Base-by-base conservation (phyloP, 2,888 invertebrate species). In the Lacanobia oleracea region DNA sequence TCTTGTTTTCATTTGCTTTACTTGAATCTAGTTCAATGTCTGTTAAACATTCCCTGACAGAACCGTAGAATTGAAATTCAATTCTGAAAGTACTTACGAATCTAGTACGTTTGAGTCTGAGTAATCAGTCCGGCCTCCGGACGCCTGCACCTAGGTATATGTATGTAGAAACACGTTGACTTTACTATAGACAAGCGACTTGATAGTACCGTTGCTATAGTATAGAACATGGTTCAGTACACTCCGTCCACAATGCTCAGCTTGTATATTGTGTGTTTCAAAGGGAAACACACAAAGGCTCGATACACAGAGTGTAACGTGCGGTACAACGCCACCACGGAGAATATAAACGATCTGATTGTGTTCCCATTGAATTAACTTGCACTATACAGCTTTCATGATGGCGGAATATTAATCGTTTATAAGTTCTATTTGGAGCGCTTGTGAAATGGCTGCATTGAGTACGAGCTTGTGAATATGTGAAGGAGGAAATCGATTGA, bases 231-330 rank as follows among this genome's bases (percentile, higher is more conserved):
- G 89, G 87, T 91, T 89, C 90, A 88, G 87, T 89, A 89, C 86
- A 77, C 87, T 83, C 81, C 33, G 83, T 85, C 86, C 79, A 89
- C 88, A 90, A 89, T 90, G 86, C 88, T 76, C 81, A 81, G 89
- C 88, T 89, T 89, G 91, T 91, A 91, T 91, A 91, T 92, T 91
- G 90, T 90, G 86, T 89, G 89, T 91, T 91, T 91, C 91, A 91
- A 92, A 92, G 91, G 90, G 88, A 88, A 75, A 68, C 86, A 84
- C 87, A 91, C 91, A 93, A 92, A 91, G 90, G 87, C 89, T 79
- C 87, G 84, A 86, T 87, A 90, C 87, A 90, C 88, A 83, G 80
- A 83, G 82, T 86, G 87, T 88, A 88, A 86, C 86, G 85, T 81
- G 75, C 79, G 73, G 82, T 82, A 83, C 86, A 86, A 72, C 78